phyloP scores from a whole-genome alignment of 2,797 vertebrate genomes.

The Cyclopterus lumpus region DNA sequence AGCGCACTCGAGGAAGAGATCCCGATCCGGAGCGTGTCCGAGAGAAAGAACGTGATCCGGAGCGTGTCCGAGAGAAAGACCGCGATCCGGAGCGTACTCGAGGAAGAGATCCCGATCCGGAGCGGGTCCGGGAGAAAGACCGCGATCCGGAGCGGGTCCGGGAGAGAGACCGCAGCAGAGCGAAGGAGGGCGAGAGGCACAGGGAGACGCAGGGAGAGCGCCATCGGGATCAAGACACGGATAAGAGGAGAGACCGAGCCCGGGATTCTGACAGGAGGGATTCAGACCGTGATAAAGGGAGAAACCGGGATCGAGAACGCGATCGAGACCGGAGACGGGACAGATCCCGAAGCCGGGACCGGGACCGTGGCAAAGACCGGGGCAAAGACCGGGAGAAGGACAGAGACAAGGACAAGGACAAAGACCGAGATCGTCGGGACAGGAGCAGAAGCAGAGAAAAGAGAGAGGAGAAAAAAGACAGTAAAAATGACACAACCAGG shows the following conservation, averaged over 20 bases:
- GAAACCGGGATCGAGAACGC: constrained; percentile 71
- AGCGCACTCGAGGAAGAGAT: constrained; percentile 53
- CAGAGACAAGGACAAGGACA: constrained; percentile 46
- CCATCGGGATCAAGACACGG: constrained; percentile 58
- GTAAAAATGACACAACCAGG: constrained; percentile 83
- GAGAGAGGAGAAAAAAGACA: constrained; percentile 86
- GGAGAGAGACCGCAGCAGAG: constrained; percentile 68
- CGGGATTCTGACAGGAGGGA: constrained; percentile 67
- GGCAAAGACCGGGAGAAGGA: constrained; percentile 65
- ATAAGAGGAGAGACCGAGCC: constrained; percentile 60
- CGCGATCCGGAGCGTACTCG: constrained; percentile 52
- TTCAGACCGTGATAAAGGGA: constrained; percentile 52
- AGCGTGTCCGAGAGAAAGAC: constrained; percentile 77
- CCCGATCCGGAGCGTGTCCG: constrained; percentile 5
- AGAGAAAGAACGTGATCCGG: constrained; percentile 47
- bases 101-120: constrained; percentile 76
- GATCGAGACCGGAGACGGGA: constrained; percentile 65
- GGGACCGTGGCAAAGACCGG: constrained; percentile 43
- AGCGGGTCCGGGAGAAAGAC: constrained; percentile 62
- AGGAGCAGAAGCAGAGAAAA: constrained; percentile 87
- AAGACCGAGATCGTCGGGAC: constrained; percentile 82
- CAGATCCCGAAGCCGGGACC: constrained; percentile 47
- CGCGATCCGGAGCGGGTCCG: constrained; percentile 53
- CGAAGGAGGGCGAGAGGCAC: constrained; percentile 54
- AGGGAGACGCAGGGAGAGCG: constrained; percentile 55